Base-by-base conservation (phyloP, 2,888 invertebrate species). In the Drosophila nr. perissopoda region DNA sequence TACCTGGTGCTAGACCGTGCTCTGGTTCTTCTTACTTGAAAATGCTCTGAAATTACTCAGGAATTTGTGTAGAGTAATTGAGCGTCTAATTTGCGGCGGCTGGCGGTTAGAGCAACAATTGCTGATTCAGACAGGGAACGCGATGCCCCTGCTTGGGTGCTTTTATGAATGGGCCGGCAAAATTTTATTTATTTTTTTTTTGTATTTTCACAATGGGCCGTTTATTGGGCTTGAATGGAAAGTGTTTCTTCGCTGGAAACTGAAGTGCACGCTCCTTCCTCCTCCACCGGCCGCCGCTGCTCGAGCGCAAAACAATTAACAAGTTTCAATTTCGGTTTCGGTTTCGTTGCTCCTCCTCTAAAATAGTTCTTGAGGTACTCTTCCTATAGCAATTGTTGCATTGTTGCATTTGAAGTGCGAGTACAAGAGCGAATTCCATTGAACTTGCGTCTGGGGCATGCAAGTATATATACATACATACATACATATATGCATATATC, bases 291-390 rank as follows among this genome's bases (percentile, higher is more conserved):
- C 48, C 61, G 59, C 57, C 68, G 82, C 69, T 78, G 89, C 90
- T 85, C 85, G 90, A 90, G 85, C 81, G 76, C 79, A 76, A 91
- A 88, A 91, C 90, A 88, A 88, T 88, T 88, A 88, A 85, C 88
- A 90, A 89, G 90, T 88, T 88, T 74, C 82, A 51, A 57, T 73
- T 78, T 79, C 61, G 49, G 56, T 70, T 72, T 68, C 40, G n/a
- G 49, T 36, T 59, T 57, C 40, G 51, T 34, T 61, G 59, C 54
- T 60, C 27, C 63, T 53, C 34, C 51, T 38, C 51, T 29, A 29
- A 34, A 46, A 40, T 34, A 42, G 61, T 57, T 80, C 76, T 65
- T 21, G 52, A 57, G 57, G 57, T 29, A 21, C 57, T 46, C 56
- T 58, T 48, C 25, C 48, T 63, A 56, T 13, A 70, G 72, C 79